Base-by-base conservation (phyloP, 1,140 invertebrate genomes). In the Dendrolimus kikuchii region DNA sequence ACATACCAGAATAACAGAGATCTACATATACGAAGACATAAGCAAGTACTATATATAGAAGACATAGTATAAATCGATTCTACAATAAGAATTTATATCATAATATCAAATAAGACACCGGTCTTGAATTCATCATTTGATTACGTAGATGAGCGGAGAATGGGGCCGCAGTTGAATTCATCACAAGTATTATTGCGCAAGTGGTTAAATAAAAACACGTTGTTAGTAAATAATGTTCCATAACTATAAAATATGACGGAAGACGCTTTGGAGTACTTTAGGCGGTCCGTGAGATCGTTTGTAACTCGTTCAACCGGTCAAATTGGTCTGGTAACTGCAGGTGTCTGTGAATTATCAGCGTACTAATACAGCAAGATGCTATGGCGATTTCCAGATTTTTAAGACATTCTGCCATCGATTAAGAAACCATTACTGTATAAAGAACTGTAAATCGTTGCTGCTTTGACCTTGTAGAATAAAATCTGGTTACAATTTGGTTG, bases 161-260 rank as follows among this genome's bases (percentile, higher is more conserved):
- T 5, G 43, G 43, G 43, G 23, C n/a, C 43, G 43, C 46, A 48
- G 23, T 2, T 23, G 23, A 23, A 23, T 23, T 7, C 46, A 48
- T 38, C 59, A 53, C 53, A 44, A 50, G 58, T 65, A 72, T 68
- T 68, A 74, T 74, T 76, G 66, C 74, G 66, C 68, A 78, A 78
- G 65, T 58, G 53, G 62, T 69, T 65, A 71, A 71, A 77, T 71
- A 75, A 74, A 75, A 73, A 72, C 60, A 73, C 62, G 63, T 46
- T 57, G 57, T 44, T 59, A 57, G 68, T 75, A 74, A 77, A 73
- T 74, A 68, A 71, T 64, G 68, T 78, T 78, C 79, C 68, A 76
- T 77, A 81, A 82, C 64, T 65, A 58, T 53, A 59, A 55, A 51
- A 61, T 40, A 57, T 54, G 68, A 48, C 57, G 52, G 48, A 53